A percentile compares a stretch with the other conserved stretches of the same genome.
Conservation (phyloP, 2,888 invertebrate species). For the Leptura quadrifasciata region DNA sequence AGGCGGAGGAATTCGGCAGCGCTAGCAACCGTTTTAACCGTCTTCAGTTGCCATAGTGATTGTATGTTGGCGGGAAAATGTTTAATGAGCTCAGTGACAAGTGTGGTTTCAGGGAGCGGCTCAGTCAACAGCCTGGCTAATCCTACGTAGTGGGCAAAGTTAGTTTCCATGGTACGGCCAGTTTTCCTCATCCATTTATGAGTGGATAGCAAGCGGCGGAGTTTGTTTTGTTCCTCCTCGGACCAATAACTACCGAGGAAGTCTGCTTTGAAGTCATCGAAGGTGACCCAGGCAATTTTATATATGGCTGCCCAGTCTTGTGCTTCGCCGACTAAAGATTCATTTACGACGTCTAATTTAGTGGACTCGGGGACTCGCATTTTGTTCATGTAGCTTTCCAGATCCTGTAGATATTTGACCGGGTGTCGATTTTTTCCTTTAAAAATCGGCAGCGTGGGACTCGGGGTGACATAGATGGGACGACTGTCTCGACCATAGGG, state of each 20-base stretch:
- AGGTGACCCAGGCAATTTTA: background rate
- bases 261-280: background rate
- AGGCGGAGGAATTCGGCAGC: no score
- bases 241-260: background rate
- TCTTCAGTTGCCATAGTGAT: constrained; percentile 39
- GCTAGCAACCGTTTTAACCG: constrained; percentile 8
- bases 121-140: background rate
- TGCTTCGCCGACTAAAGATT: background rate
- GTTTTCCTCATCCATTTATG: background rate
- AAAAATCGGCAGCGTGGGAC: background rate
- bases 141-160: background rate
- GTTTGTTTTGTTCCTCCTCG: background rate
- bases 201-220: background rate
- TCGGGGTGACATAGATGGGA: background rate
- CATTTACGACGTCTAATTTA: no score
- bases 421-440: background rate
- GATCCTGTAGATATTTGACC: background rate
- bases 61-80: constrained; percentile 45
- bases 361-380: background rate
- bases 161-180: background rate
- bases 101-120: constrained; percentile 5
- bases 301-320: background rate
- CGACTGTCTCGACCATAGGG: background rate
- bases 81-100: constrained; percentile 33
- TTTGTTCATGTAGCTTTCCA: background rate